Evolutionary conservation across 2,113 vertebrate species (phyloP).

Genomic region (Bostrychus sinensis): DNA sequence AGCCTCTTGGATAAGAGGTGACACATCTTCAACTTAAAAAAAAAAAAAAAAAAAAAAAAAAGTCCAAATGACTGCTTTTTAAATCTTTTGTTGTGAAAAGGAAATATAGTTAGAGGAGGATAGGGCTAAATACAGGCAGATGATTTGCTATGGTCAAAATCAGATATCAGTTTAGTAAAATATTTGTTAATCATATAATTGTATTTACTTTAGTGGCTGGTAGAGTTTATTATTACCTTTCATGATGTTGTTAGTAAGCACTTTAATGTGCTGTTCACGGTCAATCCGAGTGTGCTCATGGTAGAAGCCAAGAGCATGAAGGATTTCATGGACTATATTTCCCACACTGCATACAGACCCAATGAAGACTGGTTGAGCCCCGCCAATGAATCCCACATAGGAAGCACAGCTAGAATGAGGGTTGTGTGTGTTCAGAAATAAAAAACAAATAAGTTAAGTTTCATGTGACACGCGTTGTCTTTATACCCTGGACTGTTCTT

Average conservation of each 20-base stretch:
- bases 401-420: slow-evolving; percentile 77
- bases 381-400: slow-evolving; percentile 71
- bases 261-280: slow-evolving; percentile 65
- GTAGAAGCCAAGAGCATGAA: slow-evolving; percentile 82
- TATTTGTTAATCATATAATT: no score
- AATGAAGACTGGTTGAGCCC: slow-evolving; percentile 72
- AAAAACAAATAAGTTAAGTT: neutral
- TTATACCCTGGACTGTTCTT: slow-evolving; percentile 26
- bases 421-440: neutral
- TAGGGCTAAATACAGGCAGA: no score
- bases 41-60: no score
- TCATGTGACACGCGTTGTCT: neutral
- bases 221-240: no score
- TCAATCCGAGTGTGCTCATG: slow-evolving; percentile 82
- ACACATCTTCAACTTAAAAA: no score
- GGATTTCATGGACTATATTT: slow-evolving; percentile 80
- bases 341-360: slow-evolving; percentile 65
- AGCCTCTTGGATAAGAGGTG: no score
- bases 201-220: no score
- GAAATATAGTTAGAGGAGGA: no score
- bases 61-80: no score
- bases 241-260: slow-evolving; percentile 70
- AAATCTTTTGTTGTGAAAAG: no score
- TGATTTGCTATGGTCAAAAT: no score
- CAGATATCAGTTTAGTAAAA: no score